Conservation (phyloP, 1,140 invertebrate species). For the Rhopalosiphum padi region DNA sequence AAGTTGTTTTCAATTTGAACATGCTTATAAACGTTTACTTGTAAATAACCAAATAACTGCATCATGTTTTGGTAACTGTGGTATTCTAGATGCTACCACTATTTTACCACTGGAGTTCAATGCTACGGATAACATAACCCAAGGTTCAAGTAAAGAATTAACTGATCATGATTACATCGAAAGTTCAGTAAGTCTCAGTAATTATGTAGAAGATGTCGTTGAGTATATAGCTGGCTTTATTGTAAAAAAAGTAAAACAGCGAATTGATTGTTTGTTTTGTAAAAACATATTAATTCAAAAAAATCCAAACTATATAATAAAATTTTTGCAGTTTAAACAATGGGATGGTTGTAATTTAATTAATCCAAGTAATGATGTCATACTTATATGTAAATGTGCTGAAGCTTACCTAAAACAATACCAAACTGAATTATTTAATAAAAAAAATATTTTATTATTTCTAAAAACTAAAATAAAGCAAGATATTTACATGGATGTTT, state of each 20-base stretch:
- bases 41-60: conserved; percentile 6
- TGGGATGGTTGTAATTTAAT: neutral
- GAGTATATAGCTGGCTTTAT: neutral
- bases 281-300: neutral
- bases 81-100: neutral
- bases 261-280: neutral
- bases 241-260: neutral
- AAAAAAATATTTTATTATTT: neutral
- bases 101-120: conserved; percentile 9
- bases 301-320: neutral
- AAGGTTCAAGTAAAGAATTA: neutral
- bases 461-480: conserved; percentile 5
- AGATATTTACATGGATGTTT: neutral
- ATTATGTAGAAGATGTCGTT: neutral
- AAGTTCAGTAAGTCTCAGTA: neutral
- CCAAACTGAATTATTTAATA: conserved; percentile 7
- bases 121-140: neutral
- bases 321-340: neutral
- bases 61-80: neutral
- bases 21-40: neutral
- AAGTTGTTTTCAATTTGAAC: conserved; percentile 15
- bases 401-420: neutral
- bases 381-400: conserved; percentile 5
- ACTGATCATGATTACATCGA: conserved; percentile 15
- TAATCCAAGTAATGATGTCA: neutral